Evolutionary conservation across 2,888 invertebrate genomes (phyloP).

Genomic region (Bugula neritina): DNA sequence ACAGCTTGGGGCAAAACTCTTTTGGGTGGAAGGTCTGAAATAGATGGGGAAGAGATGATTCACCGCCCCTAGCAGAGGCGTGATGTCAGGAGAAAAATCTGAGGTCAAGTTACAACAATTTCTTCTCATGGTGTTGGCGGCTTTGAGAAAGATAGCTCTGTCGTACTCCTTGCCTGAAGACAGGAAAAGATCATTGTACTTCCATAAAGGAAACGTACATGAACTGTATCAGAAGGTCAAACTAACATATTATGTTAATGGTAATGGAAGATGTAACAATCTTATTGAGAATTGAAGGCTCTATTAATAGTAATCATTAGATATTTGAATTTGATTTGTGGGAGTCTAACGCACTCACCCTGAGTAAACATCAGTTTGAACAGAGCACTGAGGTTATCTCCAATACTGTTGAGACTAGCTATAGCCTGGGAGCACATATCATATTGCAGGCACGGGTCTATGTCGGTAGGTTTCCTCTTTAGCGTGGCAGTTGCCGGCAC

Average conservation of each 20-base stretch:
- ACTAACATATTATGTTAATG: too few relatives aligned
- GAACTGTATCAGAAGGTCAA: too few relatives aligned
- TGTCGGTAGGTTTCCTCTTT: background rate
- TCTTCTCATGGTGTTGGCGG: background rate
- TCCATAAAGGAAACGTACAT: too few relatives aligned
- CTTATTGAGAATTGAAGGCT: too few relatives aligned
- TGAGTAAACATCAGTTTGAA: conserved; percentile 11
- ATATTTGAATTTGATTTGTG: too few relatives aligned
- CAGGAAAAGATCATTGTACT: too few relatives aligned
- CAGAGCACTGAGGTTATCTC: conserved; percentile 5
- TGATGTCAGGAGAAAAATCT: background rate
- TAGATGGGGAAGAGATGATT: background rate
- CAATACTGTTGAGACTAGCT: background rate
- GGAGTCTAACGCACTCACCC: background rate
- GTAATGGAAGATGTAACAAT: too few relatives aligned
- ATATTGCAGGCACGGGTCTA: conserved; percentile 2
- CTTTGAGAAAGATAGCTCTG: conserved; percentile 9
- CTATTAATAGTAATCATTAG: too few relatives aligned
- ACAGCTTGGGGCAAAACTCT: background rate
- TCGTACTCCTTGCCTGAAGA: conserved; percentile 20
- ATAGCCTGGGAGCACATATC: conserved; percentile 11
- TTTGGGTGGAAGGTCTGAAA: background rate
- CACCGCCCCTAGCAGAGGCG: background rate
- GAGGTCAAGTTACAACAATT: background rate
- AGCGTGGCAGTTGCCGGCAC: background rate